phyloP scores from a whole-genome alignment of 1,140 invertebrate genomes.

The Parapsyche elsis region DNA sequence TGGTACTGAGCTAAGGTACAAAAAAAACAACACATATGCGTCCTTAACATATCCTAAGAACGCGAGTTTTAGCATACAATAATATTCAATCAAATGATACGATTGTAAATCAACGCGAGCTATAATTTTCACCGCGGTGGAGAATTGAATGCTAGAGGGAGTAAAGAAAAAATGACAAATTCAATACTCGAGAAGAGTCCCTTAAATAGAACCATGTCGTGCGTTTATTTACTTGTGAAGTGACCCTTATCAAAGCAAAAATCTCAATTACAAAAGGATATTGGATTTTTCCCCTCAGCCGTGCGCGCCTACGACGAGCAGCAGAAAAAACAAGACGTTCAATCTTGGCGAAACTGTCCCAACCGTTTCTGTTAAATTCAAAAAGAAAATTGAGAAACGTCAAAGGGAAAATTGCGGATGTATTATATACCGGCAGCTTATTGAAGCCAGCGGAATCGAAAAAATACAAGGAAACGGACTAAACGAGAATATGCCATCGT shows the following conservation, averaged over 20 bases:
- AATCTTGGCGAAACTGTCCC: conserved; percentile 39
- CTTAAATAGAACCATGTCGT: conserved; percentile 40
- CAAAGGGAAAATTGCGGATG: conserved; percentile 32
- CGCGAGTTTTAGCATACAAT: neutral
- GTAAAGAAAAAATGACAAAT: conserved; percentile 34
- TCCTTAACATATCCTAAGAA: no score
- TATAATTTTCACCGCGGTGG: neutral
- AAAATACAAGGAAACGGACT: no score
- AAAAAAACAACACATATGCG: no score
- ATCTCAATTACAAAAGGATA: conserved; percentile 47
- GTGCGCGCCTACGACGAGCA: neutral
- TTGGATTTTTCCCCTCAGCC: conserved; percentile 32
- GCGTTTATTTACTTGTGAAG: conserved; percentile 47
- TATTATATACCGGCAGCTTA: neutral
- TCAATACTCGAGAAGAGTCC: conserved; percentile 26
- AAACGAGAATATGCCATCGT: no score
- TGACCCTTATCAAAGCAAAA: conserved; percentile 47
- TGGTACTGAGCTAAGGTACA: no score
- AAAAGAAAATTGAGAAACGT: conserved; percentile 38
- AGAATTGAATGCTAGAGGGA: neutral
- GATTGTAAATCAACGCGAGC: neutral
- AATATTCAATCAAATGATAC: neutral
- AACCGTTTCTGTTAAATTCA: conserved; percentile 34
- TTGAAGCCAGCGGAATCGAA: no score
- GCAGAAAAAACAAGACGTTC: conserved; percentile 39